Percentiles rank a stretch among this genome's conserved stretches.
Conservation (phyloP, 2,797 vertebrate species). For the Cyclura pinguis region DNA sequence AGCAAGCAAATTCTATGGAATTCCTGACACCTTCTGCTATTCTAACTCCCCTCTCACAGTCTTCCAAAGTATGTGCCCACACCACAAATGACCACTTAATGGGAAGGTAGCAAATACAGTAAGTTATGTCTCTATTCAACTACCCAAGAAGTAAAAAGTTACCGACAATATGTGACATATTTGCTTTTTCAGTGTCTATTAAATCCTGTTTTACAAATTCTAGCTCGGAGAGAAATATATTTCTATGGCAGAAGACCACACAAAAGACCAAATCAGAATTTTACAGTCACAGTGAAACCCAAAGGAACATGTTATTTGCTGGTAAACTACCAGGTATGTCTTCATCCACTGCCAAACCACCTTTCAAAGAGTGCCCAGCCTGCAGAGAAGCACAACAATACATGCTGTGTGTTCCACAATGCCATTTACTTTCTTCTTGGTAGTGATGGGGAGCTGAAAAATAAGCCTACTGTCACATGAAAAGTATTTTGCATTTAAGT, state of each 20-base stretch:
- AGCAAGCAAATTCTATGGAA: neutral
- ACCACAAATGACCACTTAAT: neutral
- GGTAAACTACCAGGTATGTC: neutral
- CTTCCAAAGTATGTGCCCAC: neutral
- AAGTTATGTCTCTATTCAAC: neutral
- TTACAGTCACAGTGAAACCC: slow-evolving; percentile 39
- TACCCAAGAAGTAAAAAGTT: neutral
- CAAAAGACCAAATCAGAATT: slow-evolving; percentile 12
- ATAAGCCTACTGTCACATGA: accelerated
- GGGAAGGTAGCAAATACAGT: slow-evolving; percentile 1
- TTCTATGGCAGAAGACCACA: slow-evolving; percentile 39
- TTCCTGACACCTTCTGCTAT: neutral
- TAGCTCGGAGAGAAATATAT: neutral
- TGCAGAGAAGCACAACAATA: neutral
- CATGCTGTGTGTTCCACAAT: neutral
- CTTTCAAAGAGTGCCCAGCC: neutral
- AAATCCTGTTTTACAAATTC: neutral
- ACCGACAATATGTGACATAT: neutral
- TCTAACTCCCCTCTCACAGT: neutral
- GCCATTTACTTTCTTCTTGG: neutral
- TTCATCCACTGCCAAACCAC: slow-evolving; percentile 14
- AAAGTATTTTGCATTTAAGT: accelerated
- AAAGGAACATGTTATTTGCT: accelerated
- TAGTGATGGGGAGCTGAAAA: neutral
- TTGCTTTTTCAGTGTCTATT: slow-evolving; percentile 12